phyloP scores from a whole-genome alignment of 1,140 invertebrate species.

The Drosophila biarmipes region DNA sequence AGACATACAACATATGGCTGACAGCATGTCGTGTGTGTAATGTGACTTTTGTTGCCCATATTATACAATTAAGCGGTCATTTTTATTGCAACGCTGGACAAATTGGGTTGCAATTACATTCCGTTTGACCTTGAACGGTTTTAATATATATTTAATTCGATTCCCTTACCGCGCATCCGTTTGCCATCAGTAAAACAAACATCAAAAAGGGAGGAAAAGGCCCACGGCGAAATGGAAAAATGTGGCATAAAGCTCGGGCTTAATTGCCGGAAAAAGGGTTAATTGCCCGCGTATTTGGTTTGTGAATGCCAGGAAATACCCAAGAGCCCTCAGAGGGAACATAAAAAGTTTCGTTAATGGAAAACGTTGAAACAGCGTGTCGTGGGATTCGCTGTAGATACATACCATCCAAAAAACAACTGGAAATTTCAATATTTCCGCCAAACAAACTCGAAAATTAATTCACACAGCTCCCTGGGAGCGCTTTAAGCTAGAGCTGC shows the following conservation, averaged over 20 bases:
- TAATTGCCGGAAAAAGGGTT: conserved; percentile 54
- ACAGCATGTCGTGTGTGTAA: conserved; percentile 58
- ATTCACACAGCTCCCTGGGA: conserved; percentile 46
- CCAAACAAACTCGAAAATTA: conserved; percentile 32
- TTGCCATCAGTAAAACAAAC: conserved; percentile 31
- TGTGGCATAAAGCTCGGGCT: conserved; percentile 39
- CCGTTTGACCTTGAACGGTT: conserved; percentile 31
- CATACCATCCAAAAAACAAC: conserved; percentile 22
- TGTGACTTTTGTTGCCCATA: conserved; percentile 26
- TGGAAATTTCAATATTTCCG: conserved; percentile 30
- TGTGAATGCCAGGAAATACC: conserved; percentile 35
- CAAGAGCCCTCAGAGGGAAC: conserved; percentile 31
- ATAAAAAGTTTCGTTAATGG: conserved; percentile 49
- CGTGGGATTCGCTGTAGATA: conserved; percentile 10
- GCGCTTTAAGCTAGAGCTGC: conserved; percentile 15
- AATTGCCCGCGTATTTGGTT: conserved; percentile 52
- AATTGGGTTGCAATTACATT: conserved; percentile 54
- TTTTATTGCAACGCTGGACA: conserved; percentile 42
- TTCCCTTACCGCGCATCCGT: neutral
- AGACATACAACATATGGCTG: conserved; percentile 9
- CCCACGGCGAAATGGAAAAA: conserved; percentile 27
- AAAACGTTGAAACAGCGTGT: conserved; percentile 19
- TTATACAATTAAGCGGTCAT: conserved; percentile 43
- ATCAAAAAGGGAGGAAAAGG: conserved; percentile 26
- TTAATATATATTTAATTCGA: conserved; percentile 38